phyloP scores from a whole-genome alignment of 2,797 vertebrate species.

The Crax fasciolata region DNA sequence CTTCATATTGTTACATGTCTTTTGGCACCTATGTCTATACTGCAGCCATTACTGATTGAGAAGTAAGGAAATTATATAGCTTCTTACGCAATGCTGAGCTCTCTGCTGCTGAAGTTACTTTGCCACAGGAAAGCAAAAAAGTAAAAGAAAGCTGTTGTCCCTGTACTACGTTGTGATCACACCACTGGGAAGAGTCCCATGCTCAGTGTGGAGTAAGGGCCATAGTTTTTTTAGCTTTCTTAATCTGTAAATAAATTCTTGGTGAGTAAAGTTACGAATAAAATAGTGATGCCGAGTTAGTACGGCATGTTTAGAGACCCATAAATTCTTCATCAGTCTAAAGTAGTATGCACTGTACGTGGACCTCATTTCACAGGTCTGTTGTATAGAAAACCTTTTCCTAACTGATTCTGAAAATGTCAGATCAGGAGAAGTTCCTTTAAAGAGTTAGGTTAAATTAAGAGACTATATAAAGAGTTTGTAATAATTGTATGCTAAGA shows the following conservation, averaged over 20 bases:
- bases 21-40: conserved; percentile 19
- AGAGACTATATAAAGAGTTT: not conserved
- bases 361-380: not conserved
- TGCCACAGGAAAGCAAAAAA: not conserved
- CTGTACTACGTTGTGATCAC: not conserved
- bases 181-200: not conserved
- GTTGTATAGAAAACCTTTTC: not conserved
- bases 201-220: not conserved
- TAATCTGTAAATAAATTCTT: not conserved
- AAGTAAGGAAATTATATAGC: conserved; percentile 15
- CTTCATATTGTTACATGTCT: not conserved
- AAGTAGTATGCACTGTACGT: not conserved
- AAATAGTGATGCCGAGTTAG: not conserved
- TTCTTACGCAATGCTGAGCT: not conserved
- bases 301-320: not conserved
- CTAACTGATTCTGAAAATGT: not conserved
- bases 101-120: not conserved
- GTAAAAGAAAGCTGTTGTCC: not conserved
- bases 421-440: not conserved
- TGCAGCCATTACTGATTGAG: not conserved
- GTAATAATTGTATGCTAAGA: not conserved
- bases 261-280: not conserved
- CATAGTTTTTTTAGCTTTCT: not conserved
- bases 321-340: not conserved
- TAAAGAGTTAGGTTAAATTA: not conserved